Conservation (phyloP, 2,888 invertebrate genomes). For the Tineola bisselliella region DNA sequence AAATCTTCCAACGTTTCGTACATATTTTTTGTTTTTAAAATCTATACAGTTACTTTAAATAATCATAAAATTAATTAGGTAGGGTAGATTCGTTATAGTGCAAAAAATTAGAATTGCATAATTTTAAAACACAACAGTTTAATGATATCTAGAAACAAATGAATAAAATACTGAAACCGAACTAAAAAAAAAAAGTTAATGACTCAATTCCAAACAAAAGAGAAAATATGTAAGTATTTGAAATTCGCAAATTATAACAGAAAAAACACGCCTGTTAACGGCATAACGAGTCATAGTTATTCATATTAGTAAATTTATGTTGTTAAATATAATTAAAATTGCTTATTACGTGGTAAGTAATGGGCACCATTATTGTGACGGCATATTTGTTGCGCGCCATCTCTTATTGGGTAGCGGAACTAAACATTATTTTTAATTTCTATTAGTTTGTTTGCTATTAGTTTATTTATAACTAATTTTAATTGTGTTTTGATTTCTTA, state of each 20-base stretch:
- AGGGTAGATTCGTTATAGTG: no score
- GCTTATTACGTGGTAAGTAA: slow-evolving; percentile 20
- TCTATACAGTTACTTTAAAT: no score
- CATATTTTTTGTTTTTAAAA: no score
- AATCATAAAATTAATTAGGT: no score
- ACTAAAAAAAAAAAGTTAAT: neutral
- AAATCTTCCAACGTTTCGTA: no score
- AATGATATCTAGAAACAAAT: no score
- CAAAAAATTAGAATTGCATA: no score
- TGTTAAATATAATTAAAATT: slow-evolving; percentile 39
- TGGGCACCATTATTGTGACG: neutral
- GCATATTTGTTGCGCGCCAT: slow-evolving; percentile 26
- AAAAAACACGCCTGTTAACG: neutral
- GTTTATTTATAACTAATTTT: no score
- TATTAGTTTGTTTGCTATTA: no score
- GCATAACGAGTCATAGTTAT: slow-evolving; percentile 9
- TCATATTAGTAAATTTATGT: slow-evolving; percentile 22
- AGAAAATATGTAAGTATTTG: neutral
- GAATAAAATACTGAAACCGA: no score
- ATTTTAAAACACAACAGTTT: no score
- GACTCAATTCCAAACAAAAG: neutral
- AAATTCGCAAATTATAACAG: neutral
- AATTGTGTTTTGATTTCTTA: no score
- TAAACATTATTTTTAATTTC: neutral
- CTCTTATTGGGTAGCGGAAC: slow-evolving; percentile 39